A percentile compares a stretch with the other conserved stretches of the same genome.
phyloP scores from a whole-genome alignment of 2,888 invertebrate species.

The Notodonta ziczac region DNA sequence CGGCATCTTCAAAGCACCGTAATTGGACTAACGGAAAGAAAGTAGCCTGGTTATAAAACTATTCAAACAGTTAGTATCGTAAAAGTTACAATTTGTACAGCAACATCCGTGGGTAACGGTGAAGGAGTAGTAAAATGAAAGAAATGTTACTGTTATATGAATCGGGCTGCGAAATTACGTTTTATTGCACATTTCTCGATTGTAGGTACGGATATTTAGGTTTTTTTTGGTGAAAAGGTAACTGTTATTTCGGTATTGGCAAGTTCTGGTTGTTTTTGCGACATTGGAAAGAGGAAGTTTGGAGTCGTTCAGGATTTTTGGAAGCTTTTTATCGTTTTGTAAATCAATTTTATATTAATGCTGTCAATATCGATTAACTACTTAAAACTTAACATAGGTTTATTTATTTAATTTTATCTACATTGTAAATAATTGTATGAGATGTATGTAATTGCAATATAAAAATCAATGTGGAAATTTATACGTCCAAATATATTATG shows the following conservation, averaged over 20 bases:
- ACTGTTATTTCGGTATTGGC: slow-evolving; percentile 10
- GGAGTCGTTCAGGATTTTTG: not conserved
- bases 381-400: too few species aligned
- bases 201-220: slow-evolving; percentile 17
- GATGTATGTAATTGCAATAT: too few species aligned
- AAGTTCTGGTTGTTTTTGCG: not conserved
- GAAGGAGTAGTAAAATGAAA: slow-evolving; percentile 26
- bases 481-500: too few species aligned
- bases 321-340: not conserved
- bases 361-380: not conserved
- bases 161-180: slow-evolving; percentile 24
- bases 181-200: slow-evolving; percentile 34
- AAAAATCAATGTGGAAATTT: too few species aligned
- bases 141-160: slow-evolving; percentile 40
- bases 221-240: slow-evolving; percentile 15
- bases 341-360: not conserved
- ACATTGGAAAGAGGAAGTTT: not conserved
- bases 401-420: too few species aligned
- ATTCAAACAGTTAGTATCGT: slow-evolving; percentile 50
- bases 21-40: slow-evolving; percentile 75
- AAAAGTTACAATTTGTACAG: slow-evolving; percentile 52
- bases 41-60: slow-evolving; percentile 70
- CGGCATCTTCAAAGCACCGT: slow-evolving; percentile 66
- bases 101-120: slow-evolving; percentile 39
- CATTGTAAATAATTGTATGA: too few species aligned